Evolutionary conservation across 2,888 invertebrate genomes (phyloP).

Genomic region (Crioceris asparagi): DNA sequence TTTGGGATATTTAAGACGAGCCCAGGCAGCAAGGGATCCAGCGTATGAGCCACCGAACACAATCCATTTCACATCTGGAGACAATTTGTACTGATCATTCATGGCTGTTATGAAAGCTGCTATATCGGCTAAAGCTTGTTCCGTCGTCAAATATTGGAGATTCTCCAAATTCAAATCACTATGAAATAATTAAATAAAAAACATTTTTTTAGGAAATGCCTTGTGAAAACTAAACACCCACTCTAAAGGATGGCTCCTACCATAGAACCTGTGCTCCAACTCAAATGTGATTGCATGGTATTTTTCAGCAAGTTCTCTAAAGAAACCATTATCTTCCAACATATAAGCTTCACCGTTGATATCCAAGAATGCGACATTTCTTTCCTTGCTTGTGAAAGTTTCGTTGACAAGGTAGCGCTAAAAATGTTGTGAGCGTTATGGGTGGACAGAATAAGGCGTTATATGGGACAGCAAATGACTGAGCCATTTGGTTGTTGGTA

Average conservation of each 20-base stretch:
- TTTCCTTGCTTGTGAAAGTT: constrained; percentile 51
- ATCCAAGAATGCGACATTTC: constrained; percentile 86
- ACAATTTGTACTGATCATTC: constrained; percentile 51
- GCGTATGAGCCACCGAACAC: constrained; percentile 94
- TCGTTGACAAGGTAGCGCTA: constrained; percentile 78
- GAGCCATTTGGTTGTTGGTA: too few species aligned
- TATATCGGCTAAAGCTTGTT: constrained; percentile 77
- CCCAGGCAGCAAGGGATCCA: constrained; percentile 87
- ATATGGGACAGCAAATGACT: too few species aligned
- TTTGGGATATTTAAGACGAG: constrained; percentile 78
- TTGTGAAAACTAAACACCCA: too few species aligned
- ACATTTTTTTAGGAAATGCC: too few species aligned
- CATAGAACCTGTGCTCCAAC: constrained; percentile 90
- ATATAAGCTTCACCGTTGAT: constrained; percentile 87
- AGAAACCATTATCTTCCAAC: constrained; percentile 83
- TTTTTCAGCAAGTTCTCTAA: constrained; percentile 72
- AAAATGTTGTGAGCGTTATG: too few species aligned
- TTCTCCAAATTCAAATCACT: constrained; percentile 76
- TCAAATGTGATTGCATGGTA: constrained; percentile 77
- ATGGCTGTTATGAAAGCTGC: constrained; percentile 71
- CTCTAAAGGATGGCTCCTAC: constrained; percentile 71
- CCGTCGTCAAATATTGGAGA: constrained; percentile 65
- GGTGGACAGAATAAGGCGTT: too few species aligned
- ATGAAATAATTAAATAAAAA: too few species aligned
- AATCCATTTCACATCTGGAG: constrained; percentile 64